Evolutionary conservation across 2,888 invertebrate genomes (phyloP).

Genomic region (Thalpophila matura): DNA sequence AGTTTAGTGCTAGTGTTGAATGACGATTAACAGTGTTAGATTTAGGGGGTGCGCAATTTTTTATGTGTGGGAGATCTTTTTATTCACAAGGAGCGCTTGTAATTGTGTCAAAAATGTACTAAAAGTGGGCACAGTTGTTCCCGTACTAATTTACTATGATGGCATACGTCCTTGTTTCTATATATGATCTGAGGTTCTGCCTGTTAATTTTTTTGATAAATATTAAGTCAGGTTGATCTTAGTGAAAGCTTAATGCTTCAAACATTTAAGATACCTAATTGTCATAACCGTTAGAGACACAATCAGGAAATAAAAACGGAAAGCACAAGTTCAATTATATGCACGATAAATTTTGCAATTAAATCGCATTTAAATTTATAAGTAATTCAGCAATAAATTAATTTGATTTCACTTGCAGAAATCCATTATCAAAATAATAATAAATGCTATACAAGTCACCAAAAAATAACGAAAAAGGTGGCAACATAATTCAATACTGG

Average conservation of each 20-base stretch:
- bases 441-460: background rate
- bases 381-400: conserved; percentile 21
- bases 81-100: too few species aligned
- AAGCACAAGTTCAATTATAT: conserved; percentile 26
- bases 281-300: background rate
- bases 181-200: too few species aligned
- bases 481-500: conserved; percentile 41
- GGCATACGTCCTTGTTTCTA: too few species aligned
- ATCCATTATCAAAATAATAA: conserved; percentile 18
- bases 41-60: too few species aligned
- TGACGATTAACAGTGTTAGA: too few species aligned
- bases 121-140: too few species aligned
- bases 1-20: too few species aligned
- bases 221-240: too few species aligned
- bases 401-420: conserved; percentile 37
- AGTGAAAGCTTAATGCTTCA: background rate
- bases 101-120: too few species aligned
- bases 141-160: too few species aligned
- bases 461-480: conserved; percentile 33
- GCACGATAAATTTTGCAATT: conserved; percentile 37
- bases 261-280: background rate
- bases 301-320: conserved; percentile 36
- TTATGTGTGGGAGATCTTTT: too few species aligned
- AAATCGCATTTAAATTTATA: conserved; percentile 32
- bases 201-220: too few species aligned